Evolutionary conservation across 2,888 invertebrate species (phyloP).

Genomic region (Scrobipalpa atriplicella): DNA sequence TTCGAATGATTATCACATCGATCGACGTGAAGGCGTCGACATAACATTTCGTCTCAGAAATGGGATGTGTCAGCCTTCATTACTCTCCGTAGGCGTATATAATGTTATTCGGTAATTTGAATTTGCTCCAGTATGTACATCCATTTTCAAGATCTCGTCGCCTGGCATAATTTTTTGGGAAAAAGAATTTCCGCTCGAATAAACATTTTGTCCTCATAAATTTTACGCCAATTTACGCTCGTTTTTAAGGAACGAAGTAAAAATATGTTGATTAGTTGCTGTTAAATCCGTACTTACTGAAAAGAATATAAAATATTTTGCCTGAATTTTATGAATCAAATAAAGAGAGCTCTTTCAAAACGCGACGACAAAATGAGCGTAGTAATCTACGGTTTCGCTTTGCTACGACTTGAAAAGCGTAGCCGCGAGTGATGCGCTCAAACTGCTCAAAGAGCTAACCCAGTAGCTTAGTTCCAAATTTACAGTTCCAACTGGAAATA

Average conservation of each 20-base stretch:
- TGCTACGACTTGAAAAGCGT: slow-evolving; percentile 4
- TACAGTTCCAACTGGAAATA: neutral
- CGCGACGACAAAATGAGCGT: neutral
- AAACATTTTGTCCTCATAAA: slow-evolving; percentile 5
- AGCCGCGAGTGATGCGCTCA: neutral
- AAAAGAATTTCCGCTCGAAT: neutral
- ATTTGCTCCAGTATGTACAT: slow-evolving; percentile 18
- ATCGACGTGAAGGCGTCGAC: slow-evolving; percentile 22
- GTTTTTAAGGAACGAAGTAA: neutral
- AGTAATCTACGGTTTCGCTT: neutral
- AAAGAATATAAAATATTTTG: neutral
- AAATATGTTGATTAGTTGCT: neutral
- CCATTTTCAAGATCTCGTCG: neutral
- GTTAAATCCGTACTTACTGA: neutral
- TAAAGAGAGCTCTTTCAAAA: neutral
- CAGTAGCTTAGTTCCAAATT: slow-evolving; percentile 3
- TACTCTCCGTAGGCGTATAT: slow-evolving; percentile 24
- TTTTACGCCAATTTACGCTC: neutral
- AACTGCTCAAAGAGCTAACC: slow-evolving; percentile 1
- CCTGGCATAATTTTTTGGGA: neutral
- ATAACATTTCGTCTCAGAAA: slow-evolving; percentile 13
- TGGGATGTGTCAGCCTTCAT: slow-evolving; percentile 25
- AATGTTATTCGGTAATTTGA: slow-evolving; percentile 24
- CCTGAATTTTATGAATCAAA: neutral
- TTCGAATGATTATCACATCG: slow-evolving; percentile 31